Evolutionary conservation across 2,888 invertebrate genomes (phyloP).

Genomic region (Melinaea marsaeus): DNA sequence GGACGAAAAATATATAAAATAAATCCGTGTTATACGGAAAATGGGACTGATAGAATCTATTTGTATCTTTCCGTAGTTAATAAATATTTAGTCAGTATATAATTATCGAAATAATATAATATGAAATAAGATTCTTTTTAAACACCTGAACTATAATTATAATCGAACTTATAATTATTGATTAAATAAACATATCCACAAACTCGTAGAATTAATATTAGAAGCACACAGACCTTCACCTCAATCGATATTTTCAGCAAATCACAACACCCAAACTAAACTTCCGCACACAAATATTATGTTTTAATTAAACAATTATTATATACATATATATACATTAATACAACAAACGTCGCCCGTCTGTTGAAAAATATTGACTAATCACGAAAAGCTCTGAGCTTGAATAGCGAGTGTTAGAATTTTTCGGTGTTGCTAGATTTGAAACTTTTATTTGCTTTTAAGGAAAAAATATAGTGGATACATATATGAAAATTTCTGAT

Average conservation of each 20-base stretch:
- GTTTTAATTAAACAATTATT: too few species aligned
- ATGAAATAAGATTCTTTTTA: too few species aligned
- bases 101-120: not conserved
- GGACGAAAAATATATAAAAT: too few species aligned
- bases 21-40: too few species aligned
- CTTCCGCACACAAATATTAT: not conserved
- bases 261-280: too few species aligned
- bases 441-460: slow-evolving; percentile 13
- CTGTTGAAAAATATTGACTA: slow-evolving; percentile 51
- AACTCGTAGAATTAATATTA: not conserved
- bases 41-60: too few species aligned
- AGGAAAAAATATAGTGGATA: too few species aligned
- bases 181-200: not conserved
- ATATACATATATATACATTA: not conserved
- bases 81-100: too few species aligned
- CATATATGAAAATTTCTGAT: too few species aligned
- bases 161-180: not conserved
- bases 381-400: slow-evolving; percentile 30
- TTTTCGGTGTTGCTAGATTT: slow-evolving; percentile 32
- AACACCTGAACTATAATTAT: too few species aligned
- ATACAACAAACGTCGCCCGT: slow-evolving; percentile 26
- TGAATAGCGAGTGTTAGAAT: slow-evolving; percentile 25
- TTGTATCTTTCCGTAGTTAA: too few species aligned
- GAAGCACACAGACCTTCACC: too few species aligned
- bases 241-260: not conserved